phyloP scores from a whole-genome alignment of 2,113 vertebrate genomes.

The Rhea pennata region DNA sequence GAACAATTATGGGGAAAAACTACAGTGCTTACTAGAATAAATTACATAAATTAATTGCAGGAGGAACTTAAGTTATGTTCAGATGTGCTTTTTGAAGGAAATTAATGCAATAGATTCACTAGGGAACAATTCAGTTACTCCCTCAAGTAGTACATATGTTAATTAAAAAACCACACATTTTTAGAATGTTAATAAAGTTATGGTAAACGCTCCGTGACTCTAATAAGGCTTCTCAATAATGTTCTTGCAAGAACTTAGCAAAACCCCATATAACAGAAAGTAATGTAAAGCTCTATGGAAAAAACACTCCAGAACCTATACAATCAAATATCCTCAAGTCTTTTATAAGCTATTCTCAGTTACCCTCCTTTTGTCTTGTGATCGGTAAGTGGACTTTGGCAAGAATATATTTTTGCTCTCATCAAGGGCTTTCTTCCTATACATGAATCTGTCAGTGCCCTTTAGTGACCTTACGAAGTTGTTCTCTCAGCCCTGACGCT shows the following conservation, averaged over 20 bases:
- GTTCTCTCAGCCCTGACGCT: rapidly evolving
- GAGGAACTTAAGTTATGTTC: conserved; percentile 37
- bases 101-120: conserved; percentile 43
- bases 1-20: conserved; percentile 20
- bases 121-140: conserved; percentile 19
- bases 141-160: conserved; percentile 11
- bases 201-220: neutral
- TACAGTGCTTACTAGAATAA: conserved; percentile 19
- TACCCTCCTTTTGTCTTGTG: neutral
- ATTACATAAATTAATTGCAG: conserved; percentile 45
- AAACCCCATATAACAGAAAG: neutral
- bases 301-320: neutral
- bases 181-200: conserved; percentile 17
- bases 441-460: neutral
- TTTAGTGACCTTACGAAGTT: neutral
- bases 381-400: neutral
- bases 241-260: neutral
- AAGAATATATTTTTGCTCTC: neutral
- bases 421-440: neutral
- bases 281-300: neutral
- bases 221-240: neutral
- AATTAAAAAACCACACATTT: conserved; percentile 46
- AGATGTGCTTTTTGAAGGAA: conserved; percentile 53
- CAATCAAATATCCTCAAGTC: neutral
- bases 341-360: neutral